Percentiles rank a stretch among this genome's conserved stretches.
Evolutionary conservation across 53 echinoderm and acorn worm genomes (phyloP).

Genomic region (Echinarachnius parma): DNA sequence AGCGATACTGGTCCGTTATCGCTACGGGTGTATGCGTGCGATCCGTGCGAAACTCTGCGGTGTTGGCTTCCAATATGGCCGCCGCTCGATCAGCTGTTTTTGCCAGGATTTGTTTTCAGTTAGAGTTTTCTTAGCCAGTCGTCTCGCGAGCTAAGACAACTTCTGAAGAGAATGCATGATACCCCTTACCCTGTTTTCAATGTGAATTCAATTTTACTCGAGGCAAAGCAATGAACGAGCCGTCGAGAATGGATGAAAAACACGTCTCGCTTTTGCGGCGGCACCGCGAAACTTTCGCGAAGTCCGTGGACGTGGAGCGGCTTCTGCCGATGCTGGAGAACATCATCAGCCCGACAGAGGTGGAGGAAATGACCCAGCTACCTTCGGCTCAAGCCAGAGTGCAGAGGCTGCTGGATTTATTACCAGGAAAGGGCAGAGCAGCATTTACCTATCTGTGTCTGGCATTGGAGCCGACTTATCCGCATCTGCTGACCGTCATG

Average conservation of each 20-base stretch:
- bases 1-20: constrained; percentile 32
- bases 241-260: constrained; percentile 76
- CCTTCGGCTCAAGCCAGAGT: constrained; percentile 64
- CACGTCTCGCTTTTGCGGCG: constrained; percentile 72
- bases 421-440: constrained; percentile 73
- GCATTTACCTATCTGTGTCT: constrained; percentile 90
- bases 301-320: constrained; percentile 87
- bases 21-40: neutral
- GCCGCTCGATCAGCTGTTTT: constrained; percentile 45
- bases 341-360: constrained; percentile 64
- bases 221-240: neutral
- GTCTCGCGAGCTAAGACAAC: too few species aligned
- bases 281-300: constrained; percentile 83
- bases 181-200: too few species aligned
- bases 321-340: constrained; percentile 81
- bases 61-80: constrained; percentile 38
- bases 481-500: constrained; percentile 96
- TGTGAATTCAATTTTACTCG: neutral
- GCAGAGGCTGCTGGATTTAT: constrained; percentile 76
- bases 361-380: constrained; percentile 63
- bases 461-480: constrained; percentile 92
- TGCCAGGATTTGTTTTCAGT: neutral
- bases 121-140: too few species aligned
- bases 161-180: too few species aligned
- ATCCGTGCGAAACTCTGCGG: constrained; percentile 7